phyloP scores from a whole-genome alignment of 2,888 invertebrate species.

The Allygus modestus region DNA sequence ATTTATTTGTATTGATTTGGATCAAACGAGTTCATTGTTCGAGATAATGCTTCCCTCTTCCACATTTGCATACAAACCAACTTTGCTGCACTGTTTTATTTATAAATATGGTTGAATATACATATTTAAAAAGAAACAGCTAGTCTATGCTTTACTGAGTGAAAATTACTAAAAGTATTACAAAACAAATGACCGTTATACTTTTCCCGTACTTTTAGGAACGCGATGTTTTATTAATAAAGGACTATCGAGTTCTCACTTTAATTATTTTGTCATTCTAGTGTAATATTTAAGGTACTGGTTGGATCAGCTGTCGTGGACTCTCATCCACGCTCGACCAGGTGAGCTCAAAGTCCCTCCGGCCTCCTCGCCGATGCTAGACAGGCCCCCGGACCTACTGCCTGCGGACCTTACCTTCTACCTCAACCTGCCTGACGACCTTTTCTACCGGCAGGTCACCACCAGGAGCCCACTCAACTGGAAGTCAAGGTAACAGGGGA shows the following conservation, averaged over 20 bases:
- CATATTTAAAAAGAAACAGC: too few species aligned
- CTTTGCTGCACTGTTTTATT: neutral
- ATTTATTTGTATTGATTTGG: too few species aligned
- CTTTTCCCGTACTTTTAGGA: too few species aligned
- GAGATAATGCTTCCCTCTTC: too few species aligned
- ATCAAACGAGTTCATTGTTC: too few species aligned
- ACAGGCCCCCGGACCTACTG: neutral
- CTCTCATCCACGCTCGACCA: neutral
- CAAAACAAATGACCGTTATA: too few species aligned
- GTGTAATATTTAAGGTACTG: constrained; percentile 12
- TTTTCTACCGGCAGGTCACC: constrained; percentile 21
- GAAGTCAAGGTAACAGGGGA: constrained; percentile 35
- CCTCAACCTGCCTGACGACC: constrained; percentile 46
- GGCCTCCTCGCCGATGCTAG: neutral
- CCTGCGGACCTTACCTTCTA: constrained; percentile 13
- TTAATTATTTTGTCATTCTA: neutral
- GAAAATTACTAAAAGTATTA: too few species aligned
- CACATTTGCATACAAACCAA: neutral
- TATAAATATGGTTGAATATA: too few species aligned
- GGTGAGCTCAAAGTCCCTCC: neutral
- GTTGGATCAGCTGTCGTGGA: constrained; percentile 40
- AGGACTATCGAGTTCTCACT: too few species aligned
- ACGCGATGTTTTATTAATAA: too few species aligned
- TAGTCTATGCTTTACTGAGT: too few species aligned
- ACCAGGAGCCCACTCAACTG: constrained; percentile 23